Evolutionary conservation across 2,888 invertebrate genomes (phyloP).

Genomic region (Limnephilus lunatus): DNA sequence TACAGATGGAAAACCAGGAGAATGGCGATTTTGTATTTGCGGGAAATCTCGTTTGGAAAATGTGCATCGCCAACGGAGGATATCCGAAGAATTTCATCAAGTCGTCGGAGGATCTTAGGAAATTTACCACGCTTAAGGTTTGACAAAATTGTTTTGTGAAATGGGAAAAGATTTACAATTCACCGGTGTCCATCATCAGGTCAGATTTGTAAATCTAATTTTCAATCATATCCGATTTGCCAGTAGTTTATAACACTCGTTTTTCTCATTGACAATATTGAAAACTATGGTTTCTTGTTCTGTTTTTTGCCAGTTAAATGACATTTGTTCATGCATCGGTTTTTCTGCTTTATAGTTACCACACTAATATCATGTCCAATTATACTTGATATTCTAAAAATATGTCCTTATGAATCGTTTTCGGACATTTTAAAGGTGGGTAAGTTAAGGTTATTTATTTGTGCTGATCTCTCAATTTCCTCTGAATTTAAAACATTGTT

Average conservation of each 20-base stretch:
- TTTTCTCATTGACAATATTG: neutral
- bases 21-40: slow-evolving; percentile 51
- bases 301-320: neutral
- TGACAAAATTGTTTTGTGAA: neutral
- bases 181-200: too few species aligned
- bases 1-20: slow-evolving; percentile 52
- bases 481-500: too few species aligned
- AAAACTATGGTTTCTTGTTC: neutral
- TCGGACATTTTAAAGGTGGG: too few species aligned
- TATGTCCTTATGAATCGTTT: too few species aligned
- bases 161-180: neutral
- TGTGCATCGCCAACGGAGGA: slow-evolving; percentile 56
- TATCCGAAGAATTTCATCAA: slow-evolving; percentile 44
- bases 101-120: slow-evolving; percentile 48
- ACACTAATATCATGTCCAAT: too few species aligned
- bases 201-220: too few species aligned
- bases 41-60: slow-evolving; percentile 63
- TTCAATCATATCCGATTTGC: too few species aligned
- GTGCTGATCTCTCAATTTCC: too few species aligned
- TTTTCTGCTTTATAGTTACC: neutral
- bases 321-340: too few species aligned
- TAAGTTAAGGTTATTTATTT: too few species aligned
- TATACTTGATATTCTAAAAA: neutral
- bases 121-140: slow-evolving; percentile 31
- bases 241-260: neutral